A percentile compares a stretch with the other conserved stretches of the same genome.
Conservation (phyloP, 2,888 invertebrate genomes). For the Sialis fuliginosa region DNA sequence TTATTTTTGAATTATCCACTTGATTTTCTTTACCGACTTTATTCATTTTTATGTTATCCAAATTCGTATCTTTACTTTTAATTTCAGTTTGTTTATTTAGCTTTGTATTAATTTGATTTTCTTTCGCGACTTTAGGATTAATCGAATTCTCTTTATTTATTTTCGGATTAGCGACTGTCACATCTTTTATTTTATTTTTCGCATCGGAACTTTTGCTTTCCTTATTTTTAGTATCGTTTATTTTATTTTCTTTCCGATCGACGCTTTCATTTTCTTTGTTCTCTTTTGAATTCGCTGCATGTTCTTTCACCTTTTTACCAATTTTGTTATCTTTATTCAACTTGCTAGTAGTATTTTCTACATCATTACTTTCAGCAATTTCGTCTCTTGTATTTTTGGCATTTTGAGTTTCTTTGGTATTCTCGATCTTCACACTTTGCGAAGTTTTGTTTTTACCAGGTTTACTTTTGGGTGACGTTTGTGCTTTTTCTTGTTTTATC, state of each 20-base stretch:
- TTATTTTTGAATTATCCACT: too few relatives aligned
- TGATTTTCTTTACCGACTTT: constrained; percentile 10
- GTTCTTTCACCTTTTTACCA: neutral
- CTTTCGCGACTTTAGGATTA: constrained; percentile 12
- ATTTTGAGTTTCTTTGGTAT: neutral
- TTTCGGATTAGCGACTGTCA: constrained; percentile 1
- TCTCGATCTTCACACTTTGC: neutral
- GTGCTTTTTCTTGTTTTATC: neutral
- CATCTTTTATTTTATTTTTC: neutral
- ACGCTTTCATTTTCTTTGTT: neutral
- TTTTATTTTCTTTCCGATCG: neutral
- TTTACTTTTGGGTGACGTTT: neutral
- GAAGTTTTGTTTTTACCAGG: neutral
- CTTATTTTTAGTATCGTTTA: neutral
- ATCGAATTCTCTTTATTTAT: constrained; percentile 8
- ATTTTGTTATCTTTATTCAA: neutral
- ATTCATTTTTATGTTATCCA: constrained; percentile 17
- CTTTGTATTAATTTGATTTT: constrained; percentile 18
- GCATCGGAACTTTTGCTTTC: neutral
- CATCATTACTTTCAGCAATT: neutral
- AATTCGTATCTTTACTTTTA: constrained; percentile 7
- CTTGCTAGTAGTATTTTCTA: neutral
- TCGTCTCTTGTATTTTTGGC: neutral
- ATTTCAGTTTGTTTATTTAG: constrained; percentile 14
- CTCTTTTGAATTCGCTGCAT: neutral